phyloP scores from a whole-genome alignment of 1,140 invertebrate species.

The Arion vulgaris region DNA sequence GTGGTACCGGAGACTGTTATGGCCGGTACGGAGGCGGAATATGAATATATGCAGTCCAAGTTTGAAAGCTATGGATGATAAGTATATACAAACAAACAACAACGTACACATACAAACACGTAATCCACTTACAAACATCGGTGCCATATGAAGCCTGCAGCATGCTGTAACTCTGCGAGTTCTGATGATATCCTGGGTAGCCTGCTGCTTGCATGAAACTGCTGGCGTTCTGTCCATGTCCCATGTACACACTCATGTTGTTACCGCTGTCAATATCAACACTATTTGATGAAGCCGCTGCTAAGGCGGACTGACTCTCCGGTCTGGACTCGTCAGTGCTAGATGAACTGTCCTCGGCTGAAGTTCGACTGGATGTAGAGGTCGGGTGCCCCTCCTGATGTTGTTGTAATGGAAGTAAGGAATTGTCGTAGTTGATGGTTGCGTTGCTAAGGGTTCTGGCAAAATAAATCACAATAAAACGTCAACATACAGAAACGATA shows the following conservation, averaged over 20 bases:
- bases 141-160: conserved; percentile 29
- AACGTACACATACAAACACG: not conserved
- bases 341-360: not conserved
- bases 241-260: conserved; percentile 45
- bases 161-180: conserved; percentile 37
- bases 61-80: too few relatives aligned
- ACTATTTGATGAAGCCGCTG: not conserved
- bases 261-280: not conserved
- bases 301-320: not conserved
- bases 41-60: too few relatives aligned
- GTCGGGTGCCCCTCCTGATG: not conserved
- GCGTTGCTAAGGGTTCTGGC: not conserved
- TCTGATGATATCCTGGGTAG: conserved; percentile 38
- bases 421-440: not conserved
- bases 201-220: conserved; percentile 37
- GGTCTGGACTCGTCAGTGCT: conserved; percentile 20
- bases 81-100: not conserved
- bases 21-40: too few relatives aligned
- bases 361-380: not conserved
- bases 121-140: conserved; percentile 32
- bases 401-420: not conserved
- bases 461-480: not conserved
- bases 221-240: conserved; percentile 37
- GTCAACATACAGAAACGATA: too few relatives aligned
- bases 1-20: too few relatives aligned